phyloP scores from a whole-genome alignment of 2,113 vertebrate species.

The Acinonyx jubatus region DNA sequence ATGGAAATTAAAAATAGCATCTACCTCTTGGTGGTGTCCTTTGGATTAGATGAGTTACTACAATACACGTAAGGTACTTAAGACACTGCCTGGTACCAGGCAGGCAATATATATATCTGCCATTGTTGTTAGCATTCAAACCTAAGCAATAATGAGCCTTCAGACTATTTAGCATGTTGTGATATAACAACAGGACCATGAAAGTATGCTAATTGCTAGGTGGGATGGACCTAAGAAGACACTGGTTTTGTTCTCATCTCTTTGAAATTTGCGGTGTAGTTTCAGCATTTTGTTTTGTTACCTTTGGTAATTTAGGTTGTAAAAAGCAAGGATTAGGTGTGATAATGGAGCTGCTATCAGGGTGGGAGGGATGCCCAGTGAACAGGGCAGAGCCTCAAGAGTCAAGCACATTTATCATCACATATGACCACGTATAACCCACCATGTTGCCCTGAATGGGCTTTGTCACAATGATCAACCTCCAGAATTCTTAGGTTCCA shows the following conservation, averaged over 20 bases:
- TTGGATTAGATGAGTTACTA: not conserved
- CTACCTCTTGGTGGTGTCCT: not conserved
- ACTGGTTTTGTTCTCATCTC: not conserved
- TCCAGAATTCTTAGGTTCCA: not conserved
- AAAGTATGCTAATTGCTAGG: not conserved
- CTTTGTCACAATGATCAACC: not conserved
- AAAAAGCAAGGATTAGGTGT: not conserved
- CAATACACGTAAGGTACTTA: not conserved
- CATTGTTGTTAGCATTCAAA: not conserved
- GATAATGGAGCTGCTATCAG: not conserved
- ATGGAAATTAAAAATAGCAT: not conserved
- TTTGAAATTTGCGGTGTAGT: not conserved
- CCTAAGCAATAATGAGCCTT: not conserved
- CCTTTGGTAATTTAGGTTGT: not conserved
- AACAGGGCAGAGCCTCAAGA: not conserved
- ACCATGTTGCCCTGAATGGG: not conserved
- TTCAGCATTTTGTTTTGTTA: not conserved
- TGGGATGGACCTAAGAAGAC: not conserved
- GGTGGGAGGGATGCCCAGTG: not conserved
- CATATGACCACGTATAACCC: not conserved
- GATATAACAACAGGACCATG: not conserved
- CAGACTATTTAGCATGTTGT: not conserved
- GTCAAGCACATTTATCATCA: not conserved
- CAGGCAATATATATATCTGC: not conserved
- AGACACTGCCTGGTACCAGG: not conserved